A percentile compares a stretch with the other conserved stretches of the same genome.
Evolutionary conservation across 2,888 invertebrate species (phyloP).

Genomic region (Heliothis peltigera): DNA sequence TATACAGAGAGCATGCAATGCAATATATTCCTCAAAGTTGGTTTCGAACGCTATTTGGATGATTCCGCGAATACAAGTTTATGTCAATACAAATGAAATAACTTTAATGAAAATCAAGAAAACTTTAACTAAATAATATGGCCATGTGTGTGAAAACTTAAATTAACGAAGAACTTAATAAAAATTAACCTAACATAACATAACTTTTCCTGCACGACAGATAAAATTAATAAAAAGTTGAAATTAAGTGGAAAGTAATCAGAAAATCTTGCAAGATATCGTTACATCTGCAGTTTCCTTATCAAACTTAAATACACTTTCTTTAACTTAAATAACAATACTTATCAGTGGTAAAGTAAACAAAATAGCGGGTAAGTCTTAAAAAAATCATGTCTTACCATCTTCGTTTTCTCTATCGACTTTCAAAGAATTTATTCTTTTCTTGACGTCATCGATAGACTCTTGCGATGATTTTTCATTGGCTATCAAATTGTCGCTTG

Average conservation of each 20-base stretch:
- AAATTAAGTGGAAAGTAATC: conserved; percentile 6
- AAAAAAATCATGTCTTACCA: conserved; percentile 77
- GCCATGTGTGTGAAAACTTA: conserved; percentile 62
- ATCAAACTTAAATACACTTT: conserved; percentile 8
- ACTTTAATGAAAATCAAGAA: conserved; percentile 19
- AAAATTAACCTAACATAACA: background rate
- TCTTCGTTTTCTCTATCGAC: conserved; percentile 86
- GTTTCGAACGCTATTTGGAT: conserved; percentile 56
- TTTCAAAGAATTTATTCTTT: conserved; percentile 86
- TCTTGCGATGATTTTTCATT: conserved; percentile 81
- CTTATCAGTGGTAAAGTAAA: conserved; percentile 26
- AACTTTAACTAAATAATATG: conserved; percentile 66
- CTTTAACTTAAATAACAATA: conserved; percentile 32
- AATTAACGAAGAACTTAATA: conserved; percentile 40
- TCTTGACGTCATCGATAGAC: conserved; percentile 85
- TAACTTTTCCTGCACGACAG: background rate
- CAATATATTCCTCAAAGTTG: conserved; percentile 84
- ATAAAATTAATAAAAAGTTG: background rate
- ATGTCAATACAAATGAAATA: conserved; percentile 12
- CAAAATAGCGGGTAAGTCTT: conserved; percentile 23
- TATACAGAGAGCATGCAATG: conserved; percentile 71
- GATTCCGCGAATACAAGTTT: conserved; percentile 1
- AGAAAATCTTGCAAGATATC: background rate
- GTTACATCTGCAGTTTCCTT: background rate
- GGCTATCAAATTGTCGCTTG: conserved; percentile 75